These are phyloP conservation scores for Eilema caniola DNA, from an alignment of 2,888 invertebrate genomes.

Conservation along the genomic window DNA sequence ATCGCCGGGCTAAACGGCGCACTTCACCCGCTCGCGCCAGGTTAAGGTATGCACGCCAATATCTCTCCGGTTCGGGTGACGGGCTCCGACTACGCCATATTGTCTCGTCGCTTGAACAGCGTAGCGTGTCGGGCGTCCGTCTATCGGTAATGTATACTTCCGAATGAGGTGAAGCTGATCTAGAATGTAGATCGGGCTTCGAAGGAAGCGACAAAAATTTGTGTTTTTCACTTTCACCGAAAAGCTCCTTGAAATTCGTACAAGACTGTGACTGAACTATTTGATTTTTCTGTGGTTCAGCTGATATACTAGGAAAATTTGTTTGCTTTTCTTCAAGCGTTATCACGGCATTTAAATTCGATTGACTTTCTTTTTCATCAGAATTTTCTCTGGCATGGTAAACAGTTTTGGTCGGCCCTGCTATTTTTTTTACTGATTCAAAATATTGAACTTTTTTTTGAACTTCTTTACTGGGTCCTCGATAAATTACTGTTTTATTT, in stretches of 20 bases:
- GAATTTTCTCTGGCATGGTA: constrained; percentile 86
- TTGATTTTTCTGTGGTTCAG: constrained; percentile 64
- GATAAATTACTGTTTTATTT: constrained; percentile 89
- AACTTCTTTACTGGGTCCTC: constrained; percentile 88
- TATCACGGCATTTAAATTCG: constrained; percentile 23
- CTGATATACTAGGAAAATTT: constrained; percentile 54
- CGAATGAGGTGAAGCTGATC: constrained; percentile 85
- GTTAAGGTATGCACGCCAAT: constrained; percentile 90
- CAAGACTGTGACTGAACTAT: constrained; percentile 89
- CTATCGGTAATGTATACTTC: constrained; percentile 80
- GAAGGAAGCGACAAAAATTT: constrained; percentile 86
- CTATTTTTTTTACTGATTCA: constrained; percentile 88
- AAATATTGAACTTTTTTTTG: constrained; percentile 93
- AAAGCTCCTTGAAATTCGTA: constrained; percentile 93
- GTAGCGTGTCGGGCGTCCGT: constrained; percentile 84
- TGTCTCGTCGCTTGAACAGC: constrained; percentile 88
- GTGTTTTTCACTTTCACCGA: constrained; percentile 90
- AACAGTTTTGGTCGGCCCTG: constrained; percentile 79
- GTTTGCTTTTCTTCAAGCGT: constrained; percentile 29
- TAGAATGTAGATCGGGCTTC: constrained; percentile 76
- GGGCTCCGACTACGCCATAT: constrained; percentile 90
- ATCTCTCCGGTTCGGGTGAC: constrained; percentile 91
- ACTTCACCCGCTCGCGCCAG: constrained; percentile 93
- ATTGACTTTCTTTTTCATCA: constrained; percentile 77
- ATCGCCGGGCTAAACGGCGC: constrained; percentile 91